Percentiles rank a stretch among this genome's conserved stretches.
Conservation (phyloP, 2,888 invertebrate species). For the Acheta domesticus region DNA sequence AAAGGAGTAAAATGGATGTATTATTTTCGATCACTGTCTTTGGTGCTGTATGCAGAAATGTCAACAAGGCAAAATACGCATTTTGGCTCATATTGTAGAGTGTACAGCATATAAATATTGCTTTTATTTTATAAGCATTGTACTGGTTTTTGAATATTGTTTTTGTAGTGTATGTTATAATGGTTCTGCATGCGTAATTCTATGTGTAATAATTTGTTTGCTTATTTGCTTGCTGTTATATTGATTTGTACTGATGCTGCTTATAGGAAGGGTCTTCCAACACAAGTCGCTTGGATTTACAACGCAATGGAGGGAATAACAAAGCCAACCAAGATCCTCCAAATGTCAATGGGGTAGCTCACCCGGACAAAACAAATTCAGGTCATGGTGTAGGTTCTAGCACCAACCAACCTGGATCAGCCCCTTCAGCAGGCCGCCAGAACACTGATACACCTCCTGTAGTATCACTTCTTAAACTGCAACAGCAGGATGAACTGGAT, state of each 20-base stretch:
- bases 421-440: conserved; percentile 2
- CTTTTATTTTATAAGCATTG: too few relatives aligned
- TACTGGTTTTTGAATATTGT: too few relatives aligned
- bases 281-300: conserved; percentile 26
- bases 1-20: too few relatives aligned
- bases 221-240: neutral
- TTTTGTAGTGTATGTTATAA: too few relatives aligned
- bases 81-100: too few relatives aligned
- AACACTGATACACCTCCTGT: conserved; percentile 25
- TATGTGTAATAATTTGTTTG: neutral
- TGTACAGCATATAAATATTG: too few relatives aligned
- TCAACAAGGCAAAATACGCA: too few relatives aligned
- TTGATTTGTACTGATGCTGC: neutral
- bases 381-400: neutral
- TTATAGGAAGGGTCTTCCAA: conserved; percentile 29
- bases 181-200: too few relatives aligned
- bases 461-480: conserved; percentile 28
- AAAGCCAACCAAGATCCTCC: conserved; percentile 19
- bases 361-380: neutral
- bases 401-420: conserved; percentile 18
- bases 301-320: conserved; percentile 23
- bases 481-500: conserved; percentile 6
- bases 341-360: conserved; percentile 3
- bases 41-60: too few relatives aligned
- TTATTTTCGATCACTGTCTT: too few relatives aligned